Percentiles rank a stretch among this genome's conserved stretches.
Evolutionary conservation across 2,888 invertebrate species (phyloP).

Genomic region (Anaspis maculata): DNA sequence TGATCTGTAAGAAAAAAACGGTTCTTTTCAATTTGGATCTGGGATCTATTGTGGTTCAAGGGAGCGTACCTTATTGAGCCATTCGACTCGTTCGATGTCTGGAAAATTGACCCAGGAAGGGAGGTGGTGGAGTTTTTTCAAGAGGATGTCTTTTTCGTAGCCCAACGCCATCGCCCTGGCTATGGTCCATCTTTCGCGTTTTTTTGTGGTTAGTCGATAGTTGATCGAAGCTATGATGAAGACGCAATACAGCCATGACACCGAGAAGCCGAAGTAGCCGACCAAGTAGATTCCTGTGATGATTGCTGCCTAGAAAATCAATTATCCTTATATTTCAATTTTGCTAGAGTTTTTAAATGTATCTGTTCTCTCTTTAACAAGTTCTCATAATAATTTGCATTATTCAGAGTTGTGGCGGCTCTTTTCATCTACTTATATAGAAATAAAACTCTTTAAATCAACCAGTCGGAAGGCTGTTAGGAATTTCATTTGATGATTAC

Average conservation of each 20-base stretch:
- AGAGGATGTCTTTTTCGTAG: slow-evolving; percentile 22
- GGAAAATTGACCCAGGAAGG: slow-evolving; percentile 59
- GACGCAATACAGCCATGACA: slow-evolving; percentile 20
- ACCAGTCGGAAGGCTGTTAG: no score
- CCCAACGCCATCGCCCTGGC: slow-evolving; percentile 16
- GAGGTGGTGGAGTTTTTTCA: slow-evolving; percentile 18
- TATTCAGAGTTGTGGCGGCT: no score
- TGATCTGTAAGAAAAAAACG: slow-evolving; percentile 49
- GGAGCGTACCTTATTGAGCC: slow-evolving; percentile 78
- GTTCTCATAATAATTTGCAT: no score
- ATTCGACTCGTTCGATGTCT: slow-evolving; percentile 91
- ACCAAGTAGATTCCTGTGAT: slow-evolving; percentile 17
- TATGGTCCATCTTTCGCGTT: slow-evolving; percentile 14
- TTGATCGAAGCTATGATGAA: slow-evolving; percentile 14
- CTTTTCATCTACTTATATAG: no score
- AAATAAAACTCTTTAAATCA: no score
- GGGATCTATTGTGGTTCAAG: no score
- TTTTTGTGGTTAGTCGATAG: slow-evolving; percentile 11
- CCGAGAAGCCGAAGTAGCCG: slow-evolving; percentile 22
- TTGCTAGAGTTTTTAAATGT: no score
- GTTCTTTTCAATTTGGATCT: slow-evolving; percentile 1
- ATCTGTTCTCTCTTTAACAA: no score
- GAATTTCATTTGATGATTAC: no score
- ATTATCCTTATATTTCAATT: no score
- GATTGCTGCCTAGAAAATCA: not conserved